Percentiles rank a stretch among this genome's conserved stretches.
phyloP scores from a whole-genome alignment of 2,888 invertebrate species.

The Alitta virens region DNA sequence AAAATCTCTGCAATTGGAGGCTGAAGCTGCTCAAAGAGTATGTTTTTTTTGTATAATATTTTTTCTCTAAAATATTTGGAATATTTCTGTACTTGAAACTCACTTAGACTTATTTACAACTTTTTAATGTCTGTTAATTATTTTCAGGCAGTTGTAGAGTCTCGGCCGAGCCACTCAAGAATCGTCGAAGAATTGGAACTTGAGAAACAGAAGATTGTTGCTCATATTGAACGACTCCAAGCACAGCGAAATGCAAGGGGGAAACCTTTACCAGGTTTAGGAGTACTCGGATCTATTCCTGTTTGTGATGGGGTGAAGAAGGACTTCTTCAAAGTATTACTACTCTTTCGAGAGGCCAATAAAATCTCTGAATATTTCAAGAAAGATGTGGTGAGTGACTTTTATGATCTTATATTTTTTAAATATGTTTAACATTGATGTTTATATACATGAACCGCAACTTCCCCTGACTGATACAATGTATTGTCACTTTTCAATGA shows the following conservation, averaged over 20 bases:
- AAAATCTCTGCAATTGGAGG: slow-evolving; percentile 42
- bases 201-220: slow-evolving; percentile 17
- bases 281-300: slow-evolving; percentile 3
- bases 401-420: too few species aligned
- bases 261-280: slow-evolving; percentile 5
- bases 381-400: slow-evolving; percentile 42
- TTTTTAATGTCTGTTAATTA: not conserved
- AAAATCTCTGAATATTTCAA: slow-evolving; percentile 50
- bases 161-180: slow-evolving; percentile 11
- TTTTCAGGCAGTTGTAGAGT: slow-evolving; percentile 12
- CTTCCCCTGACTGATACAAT: too few species aligned
- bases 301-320: slow-evolving; percentile 18
- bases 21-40: slow-evolving; percentile 31
- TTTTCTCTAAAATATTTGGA: not conserved
- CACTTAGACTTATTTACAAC: not conserved
- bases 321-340: slow-evolving; percentile 34
- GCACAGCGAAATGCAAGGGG: slow-evolving; percentile 4
- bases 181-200: slow-evolving; percentile 20
- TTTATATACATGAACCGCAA: too few species aligned
- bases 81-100: not conserved
- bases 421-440: too few species aligned
- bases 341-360: slow-evolving; percentile 52
- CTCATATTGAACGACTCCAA: slow-evolving; percentile 13
- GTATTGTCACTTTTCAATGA: too few species aligned
- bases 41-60: not conserved